phyloP scores from a whole-genome alignment of 35 echinoderm and acorn worm species.

The Heliocidaris tuberculata region DNA sequence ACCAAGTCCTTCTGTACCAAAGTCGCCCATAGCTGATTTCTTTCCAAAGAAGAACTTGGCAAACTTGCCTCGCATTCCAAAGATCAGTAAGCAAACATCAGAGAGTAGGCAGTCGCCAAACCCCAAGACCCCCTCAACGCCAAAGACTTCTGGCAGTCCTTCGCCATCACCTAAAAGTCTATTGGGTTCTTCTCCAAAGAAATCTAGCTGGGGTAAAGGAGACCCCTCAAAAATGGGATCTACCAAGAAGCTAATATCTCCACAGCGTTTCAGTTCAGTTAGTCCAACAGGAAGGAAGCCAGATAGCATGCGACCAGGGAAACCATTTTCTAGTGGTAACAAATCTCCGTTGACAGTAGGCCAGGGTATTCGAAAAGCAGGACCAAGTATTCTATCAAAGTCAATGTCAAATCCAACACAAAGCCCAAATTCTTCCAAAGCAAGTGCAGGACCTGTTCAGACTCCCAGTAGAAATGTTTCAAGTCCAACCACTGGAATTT shows the following conservation, averaged over 20 bases:
- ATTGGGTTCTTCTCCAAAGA: conserved; percentile 7
- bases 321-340: background rate
- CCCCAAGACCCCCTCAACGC: background rate
- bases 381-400: conserved; percentile 29
- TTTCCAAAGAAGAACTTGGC: conserved; percentile 35
- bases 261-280: background rate
- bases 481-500: background rate
- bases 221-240: conserved; percentile 13
- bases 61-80: conserved; percentile 59
- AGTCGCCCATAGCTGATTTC: conserved; percentile 34
- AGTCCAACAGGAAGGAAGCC: conserved; percentile 39
- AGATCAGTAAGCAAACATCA: conserved; percentile 50
- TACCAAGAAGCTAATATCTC: background rate
- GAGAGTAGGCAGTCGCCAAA: conserved; percentile 36
- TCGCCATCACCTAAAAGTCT: background rate
- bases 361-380: background rate
- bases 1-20: conserved; percentile 41
- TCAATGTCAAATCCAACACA: background rate
- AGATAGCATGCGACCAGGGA: background rate
- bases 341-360: conserved; percentile 24
- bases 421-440: background rate
- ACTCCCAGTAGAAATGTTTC: too few species aligned
- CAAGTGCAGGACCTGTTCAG: background rate
- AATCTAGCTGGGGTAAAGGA: conserved; percentile 27
- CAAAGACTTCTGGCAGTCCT: background rate